Evolutionary conservation across 1,140 invertebrate species (phyloP).

Genomic region (Odontomachus brunneus): DNA sequence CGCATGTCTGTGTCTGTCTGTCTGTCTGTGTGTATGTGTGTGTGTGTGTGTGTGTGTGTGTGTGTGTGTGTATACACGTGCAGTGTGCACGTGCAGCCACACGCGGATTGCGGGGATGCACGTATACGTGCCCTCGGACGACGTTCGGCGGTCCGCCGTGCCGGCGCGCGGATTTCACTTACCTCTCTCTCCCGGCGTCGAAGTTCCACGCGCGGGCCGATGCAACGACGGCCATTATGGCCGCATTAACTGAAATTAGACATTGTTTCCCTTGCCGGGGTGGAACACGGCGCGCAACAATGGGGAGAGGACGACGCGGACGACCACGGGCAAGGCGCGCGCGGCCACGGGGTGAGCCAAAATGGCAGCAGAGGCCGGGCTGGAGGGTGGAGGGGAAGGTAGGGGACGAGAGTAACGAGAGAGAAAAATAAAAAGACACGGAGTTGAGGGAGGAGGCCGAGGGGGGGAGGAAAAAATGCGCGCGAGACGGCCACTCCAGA

Average conservation of each 20-base stretch:
- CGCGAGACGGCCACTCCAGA: conserved; percentile 20
- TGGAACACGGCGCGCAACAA: conserved; percentile 66
- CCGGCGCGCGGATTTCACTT: conserved; percentile 69
- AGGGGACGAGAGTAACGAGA: conserved; percentile 23
- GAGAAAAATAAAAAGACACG: conserved; percentile 12
- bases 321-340: not conserved
- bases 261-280: conserved; percentile 73
- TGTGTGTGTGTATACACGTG: not conserved
- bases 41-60: not conserved
- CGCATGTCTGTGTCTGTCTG: not conserved
- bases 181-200: conserved; percentile 63
- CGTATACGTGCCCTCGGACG: no score
- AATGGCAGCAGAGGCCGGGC: conserved; percentile 14
- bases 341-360: conserved; percentile 6
- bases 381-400: conserved; percentile 14
- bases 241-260: conserved; percentile 77
- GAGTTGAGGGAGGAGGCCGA: not conserved
- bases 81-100: not conserved
- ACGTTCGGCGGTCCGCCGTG: not conserved
- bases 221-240: conserved; percentile 73
- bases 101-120: not conserved
- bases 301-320: conserved; percentile 33
- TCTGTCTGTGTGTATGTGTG: not conserved
- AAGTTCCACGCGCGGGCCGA: conserved; percentile 46
- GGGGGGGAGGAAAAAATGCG: conserved; percentile 18